These are phyloP conservation scores for Lasioglossum oenotherae DNA, from an alignment of 2,888 invertebrate genomes.

Conservation along the genomic window DNA sequence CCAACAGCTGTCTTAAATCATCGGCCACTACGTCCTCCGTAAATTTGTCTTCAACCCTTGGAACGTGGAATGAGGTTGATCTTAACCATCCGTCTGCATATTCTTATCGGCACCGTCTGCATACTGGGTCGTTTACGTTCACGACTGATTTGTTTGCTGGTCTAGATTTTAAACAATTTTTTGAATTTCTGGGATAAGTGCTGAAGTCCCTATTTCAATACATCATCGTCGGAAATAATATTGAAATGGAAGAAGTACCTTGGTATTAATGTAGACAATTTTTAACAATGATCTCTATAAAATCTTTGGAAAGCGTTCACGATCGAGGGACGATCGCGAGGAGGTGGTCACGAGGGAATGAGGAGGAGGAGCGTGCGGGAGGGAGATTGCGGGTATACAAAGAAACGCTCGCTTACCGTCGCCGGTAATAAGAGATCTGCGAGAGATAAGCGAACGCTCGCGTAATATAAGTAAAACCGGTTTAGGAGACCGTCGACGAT, in stretches of 20 bases:
- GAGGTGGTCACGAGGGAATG: neutral
- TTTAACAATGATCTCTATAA: neutral
- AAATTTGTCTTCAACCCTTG: neutral
- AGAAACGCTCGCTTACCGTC: conserved; percentile 50
- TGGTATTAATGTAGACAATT: neutral
- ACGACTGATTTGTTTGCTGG: no score
- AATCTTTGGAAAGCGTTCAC: neutral
- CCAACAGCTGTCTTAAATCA: neutral
- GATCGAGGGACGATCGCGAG: neutral
- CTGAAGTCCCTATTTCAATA: no score
- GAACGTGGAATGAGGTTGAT: no score
- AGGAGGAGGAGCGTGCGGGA: neutral
- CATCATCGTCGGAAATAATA: no score
- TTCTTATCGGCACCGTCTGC: neutral
- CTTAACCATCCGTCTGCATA: neutral
- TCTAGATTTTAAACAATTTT: neutral
- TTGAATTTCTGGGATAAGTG: neutral
- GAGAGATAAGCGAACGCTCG: conserved; percentile 55
- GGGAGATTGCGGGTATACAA: conserved; percentile 21
- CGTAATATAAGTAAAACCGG: conserved; percentile 65
- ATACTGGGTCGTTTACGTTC: neutral
- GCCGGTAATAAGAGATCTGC: conserved; percentile 57
- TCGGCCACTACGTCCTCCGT: neutral
- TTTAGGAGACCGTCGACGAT: conserved; percentile 52
- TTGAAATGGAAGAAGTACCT: neutral